phyloP scores from a whole-genome alignment of 2,888 invertebrate genomes.

The Microctonus aethiopoides region DNA sequence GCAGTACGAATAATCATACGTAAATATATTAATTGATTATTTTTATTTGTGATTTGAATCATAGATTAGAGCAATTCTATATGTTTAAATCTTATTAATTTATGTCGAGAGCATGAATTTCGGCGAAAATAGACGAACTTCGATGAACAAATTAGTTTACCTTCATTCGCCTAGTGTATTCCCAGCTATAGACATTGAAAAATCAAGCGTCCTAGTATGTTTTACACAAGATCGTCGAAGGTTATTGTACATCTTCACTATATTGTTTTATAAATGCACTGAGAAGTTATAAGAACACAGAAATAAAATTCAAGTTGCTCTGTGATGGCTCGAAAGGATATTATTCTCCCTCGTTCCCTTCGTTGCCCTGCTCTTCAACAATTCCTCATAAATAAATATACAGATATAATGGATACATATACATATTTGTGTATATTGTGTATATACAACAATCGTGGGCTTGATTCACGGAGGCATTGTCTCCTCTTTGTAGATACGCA shows the following conservation, averaged over 20 bases:
- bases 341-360: not conserved
- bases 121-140: too few relatives aligned
- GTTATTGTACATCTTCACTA: too few relatives aligned
- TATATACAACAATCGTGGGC: not conserved
- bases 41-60: too few relatives aligned
- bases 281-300: not conserved
- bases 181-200: too few relatives aligned
- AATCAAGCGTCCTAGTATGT: not conserved
- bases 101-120: too few relatives aligned
- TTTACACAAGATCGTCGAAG: not conserved
- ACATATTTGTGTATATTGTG: too few relatives aligned
- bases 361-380: not conserved
- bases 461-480: conserved; percentile 41
- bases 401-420: not conserved
- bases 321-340: not conserved
- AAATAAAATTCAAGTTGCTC: not conserved
- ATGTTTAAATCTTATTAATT: too few relatives aligned
- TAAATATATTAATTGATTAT: too few relatives aligned
- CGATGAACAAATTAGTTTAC: too few relatives aligned
- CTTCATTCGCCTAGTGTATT: too few relatives aligned
- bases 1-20: too few relatives aligned
- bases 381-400: not conserved
- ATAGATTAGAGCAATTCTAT: too few relatives aligned
- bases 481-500: conserved; percentile 36
- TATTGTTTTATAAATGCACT: not conserved